Evolutionary conservation across 1,140 invertebrate genomes (phyloP), one percentile per base, ranked within the genome.

Genomic region (Belonocnema kinseyi): DNA sequence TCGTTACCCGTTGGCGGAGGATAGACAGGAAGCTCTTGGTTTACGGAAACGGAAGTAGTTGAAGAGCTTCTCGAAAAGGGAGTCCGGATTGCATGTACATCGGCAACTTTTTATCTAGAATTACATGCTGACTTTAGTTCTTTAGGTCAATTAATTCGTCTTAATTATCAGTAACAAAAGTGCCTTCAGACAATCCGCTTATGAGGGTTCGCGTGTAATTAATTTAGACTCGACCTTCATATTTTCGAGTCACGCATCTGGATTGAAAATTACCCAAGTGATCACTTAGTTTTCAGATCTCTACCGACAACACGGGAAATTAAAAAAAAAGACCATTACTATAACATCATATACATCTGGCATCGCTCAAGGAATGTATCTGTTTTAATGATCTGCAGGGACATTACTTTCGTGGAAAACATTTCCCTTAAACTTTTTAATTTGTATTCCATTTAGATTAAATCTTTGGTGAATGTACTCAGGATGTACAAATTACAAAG

Each of bases 41-140:
- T 40, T 66, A 66, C 61, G 61, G 61, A 66, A 66, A 66, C 33
- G 61, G 61, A 66, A 66, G 61, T 66, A 40, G 61, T 66, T 66
- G 61, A 66, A 66, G 61, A 66, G 61, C 61, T 66, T 66, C 61
- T 66, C 61, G 61, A 26, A 40, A 33, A 40, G 58, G 58, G 26
- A 66, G 33, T 16, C 13, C 13, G 26, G 33, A 33, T 33, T 21
- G 26, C 33, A 56, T 56, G 33, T 8, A 40, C n/a, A 66, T 33
- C 26, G 26, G 21, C 14, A 40, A n/a, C n/a, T 40, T 66, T 66
- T 61, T 16, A 14, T 66, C 33, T 66, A 66, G 19, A 26, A 66
- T 66, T 66, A 40, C 33, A 16, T 16, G 14, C 58, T n/a, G 12
- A 66, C 58, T 66, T 14, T 13, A 66, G 61, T 66, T 13, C 61